These are phyloP conservation scores for Acrocephalus scirpaceus DNA, from an alignment of 2,797 vertebrate species.

Conservation along the genomic window DNA sequence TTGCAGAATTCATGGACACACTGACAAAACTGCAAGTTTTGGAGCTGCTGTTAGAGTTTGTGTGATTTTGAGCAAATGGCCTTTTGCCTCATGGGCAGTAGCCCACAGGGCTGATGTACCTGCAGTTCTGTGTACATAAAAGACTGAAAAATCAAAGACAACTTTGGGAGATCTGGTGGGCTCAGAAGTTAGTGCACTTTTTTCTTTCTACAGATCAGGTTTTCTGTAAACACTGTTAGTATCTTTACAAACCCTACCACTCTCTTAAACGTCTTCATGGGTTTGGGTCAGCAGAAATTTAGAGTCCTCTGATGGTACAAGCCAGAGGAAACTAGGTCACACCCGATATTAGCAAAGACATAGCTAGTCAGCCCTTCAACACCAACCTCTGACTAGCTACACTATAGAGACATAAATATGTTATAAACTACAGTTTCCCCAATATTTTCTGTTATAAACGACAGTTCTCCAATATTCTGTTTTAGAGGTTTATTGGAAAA, in stretches of 20 bases:
- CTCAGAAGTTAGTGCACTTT: not conserved
- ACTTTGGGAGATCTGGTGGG: not conserved
- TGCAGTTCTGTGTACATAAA: not conserved
- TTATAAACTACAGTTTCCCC: too few species aligned
- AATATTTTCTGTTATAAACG: too few species aligned
- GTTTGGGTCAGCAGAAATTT: not conserved
- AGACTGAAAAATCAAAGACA: not conserved
- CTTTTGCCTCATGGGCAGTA: not conserved
- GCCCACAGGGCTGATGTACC: not conserved
- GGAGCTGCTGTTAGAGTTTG: not conserved
- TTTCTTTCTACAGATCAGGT: not conserved
- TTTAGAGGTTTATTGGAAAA: too few species aligned
- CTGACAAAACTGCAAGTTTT: not conserved
- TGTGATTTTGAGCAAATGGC: not conserved
- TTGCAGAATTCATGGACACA: not conserved
- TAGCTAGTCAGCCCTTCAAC: not conserved
- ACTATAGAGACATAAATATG: not conserved
- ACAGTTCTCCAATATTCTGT: too few species aligned
- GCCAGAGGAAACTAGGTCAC: not conserved
- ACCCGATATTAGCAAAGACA: not conserved
- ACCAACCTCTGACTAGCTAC: not conserved
- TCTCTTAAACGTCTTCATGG: fast-evolving
- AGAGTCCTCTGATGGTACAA: not conserved
- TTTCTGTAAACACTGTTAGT: not conserved
- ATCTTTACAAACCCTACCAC: not conserved